Evolutionary conservation across 2,888 invertebrate genomes (phyloP).

Genomic region (Malthinus flaveolus): DNA sequence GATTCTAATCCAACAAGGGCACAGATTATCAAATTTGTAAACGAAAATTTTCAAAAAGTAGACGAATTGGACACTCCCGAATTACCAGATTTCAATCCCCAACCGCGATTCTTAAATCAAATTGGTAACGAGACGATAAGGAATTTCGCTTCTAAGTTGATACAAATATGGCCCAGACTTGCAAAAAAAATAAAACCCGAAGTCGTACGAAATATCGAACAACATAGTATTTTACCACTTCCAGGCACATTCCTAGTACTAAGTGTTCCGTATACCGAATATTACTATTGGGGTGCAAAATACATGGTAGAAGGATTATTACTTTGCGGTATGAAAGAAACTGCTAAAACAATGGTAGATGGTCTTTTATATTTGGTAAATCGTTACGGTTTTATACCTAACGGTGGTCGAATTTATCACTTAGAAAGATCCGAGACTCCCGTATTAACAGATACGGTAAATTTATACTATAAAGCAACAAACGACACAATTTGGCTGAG

Average conservation of each 20-base stretch:
- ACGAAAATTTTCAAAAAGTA: conserved; percentile 63
- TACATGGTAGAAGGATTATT: conserved; percentile 84
- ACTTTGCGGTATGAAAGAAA: conserved; percentile 73
- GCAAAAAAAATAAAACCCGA: conserved; percentile 64
- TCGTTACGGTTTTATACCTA: conserved; percentile 73
- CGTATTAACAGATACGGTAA: conserved; percentile 72
- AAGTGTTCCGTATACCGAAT: conserved; percentile 72
- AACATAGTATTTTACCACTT: conserved; percentile 51
- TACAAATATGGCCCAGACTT: conserved; percentile 65
- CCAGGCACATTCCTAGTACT: conserved; percentile 68
- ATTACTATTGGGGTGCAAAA: conserved; percentile 88
- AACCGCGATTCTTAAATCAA: conserved; percentile 63
- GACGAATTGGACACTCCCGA: too few species aligned
- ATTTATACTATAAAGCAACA: conserved; percentile 69
- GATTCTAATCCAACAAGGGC: conserved; percentile 60
- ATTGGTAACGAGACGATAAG: conserved; percentile 63
- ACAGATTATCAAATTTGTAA: conserved; percentile 60
- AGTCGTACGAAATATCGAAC: conserved; percentile 56
- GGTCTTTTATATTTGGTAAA: too few species aligned
- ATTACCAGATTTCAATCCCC: conserved; percentile 61
- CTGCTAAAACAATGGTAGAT: conserved; percentile 73
- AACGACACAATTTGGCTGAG: conserved; percentile 66
- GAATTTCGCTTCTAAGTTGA: conserved; percentile 65
- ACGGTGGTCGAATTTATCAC: conserved; percentile 83
- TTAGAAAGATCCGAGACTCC: conserved; percentile 73